Conservation (phyloP, 1,140 invertebrate species). For the Procambarus clarkii region DNA sequence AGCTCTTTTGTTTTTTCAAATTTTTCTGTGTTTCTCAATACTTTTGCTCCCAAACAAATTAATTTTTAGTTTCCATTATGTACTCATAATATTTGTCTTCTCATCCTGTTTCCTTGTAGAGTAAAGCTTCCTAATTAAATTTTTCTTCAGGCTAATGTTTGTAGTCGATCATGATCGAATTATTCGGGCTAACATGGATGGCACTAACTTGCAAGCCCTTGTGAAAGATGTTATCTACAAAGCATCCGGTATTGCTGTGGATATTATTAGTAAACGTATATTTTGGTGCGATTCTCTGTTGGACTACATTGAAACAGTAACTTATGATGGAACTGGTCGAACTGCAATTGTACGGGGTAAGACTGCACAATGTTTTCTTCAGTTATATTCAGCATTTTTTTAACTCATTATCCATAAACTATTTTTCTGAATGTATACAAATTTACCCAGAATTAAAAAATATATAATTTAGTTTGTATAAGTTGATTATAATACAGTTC, state of each 20-base stretch:
- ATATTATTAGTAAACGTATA: slow-evolving; percentile 90
- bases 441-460: too few relatives aligned
- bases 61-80: too few relatives aligned
- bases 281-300: slow-evolving; percentile 97
- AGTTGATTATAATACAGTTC: too few relatives aligned
- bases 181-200: slow-evolving; percentile 93
- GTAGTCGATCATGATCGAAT: slow-evolving; percentile 94
- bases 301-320: slow-evolving; percentile 98
- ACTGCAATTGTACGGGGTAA: slow-evolving; percentile 84
- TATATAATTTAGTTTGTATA: too few relatives aligned
- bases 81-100: too few relatives aligned
- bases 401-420: too few relatives aligned
- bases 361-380: background rate
- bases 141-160: slow-evolving; percentile 84
- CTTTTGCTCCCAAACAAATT: too few relatives aligned
- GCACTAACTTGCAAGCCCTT: slow-evolving; percentile 86
- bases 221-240: slow-evolving; percentile 93
- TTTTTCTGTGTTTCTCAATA: too few relatives aligned
- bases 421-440: too few relatives aligned
- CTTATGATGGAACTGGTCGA: slow-evolving; percentile 91
- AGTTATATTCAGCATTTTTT: background rate
- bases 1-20: too few relatives aligned
- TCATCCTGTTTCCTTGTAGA: background rate
- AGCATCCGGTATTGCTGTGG: slow-evolving; percentile 89
- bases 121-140: slow-evolving; percentile 32